Evolutionary conservation across 2,888 invertebrate genomes (phyloP).

Genomic region (Drepana falcataria): DNA sequence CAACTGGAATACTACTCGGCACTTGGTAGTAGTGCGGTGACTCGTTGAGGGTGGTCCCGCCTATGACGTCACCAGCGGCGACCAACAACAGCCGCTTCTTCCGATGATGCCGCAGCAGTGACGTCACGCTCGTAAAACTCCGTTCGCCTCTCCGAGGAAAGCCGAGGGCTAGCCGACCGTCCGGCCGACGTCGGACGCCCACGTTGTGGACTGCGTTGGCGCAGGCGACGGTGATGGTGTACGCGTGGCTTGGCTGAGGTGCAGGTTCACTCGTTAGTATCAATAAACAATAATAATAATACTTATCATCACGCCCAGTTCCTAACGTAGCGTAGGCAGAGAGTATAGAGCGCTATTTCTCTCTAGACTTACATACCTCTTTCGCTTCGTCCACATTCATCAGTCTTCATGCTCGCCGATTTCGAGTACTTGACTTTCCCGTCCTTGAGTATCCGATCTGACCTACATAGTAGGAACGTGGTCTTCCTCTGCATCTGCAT

Average conservation of each 20-base stretch:
- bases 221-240: conserved; percentile 77
- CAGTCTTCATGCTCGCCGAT: too few relatives aligned
- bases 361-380: too few relatives aligned
- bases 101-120: conserved; percentile 76
- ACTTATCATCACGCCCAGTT: too few relatives aligned
- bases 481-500: too few relatives aligned
- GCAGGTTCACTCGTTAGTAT: background rate
- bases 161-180: conserved; percentile 77
- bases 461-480: too few relatives aligned
- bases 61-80: conserved; percentile 66
- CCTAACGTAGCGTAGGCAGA: too few relatives aligned
- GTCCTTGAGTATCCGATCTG: too few relatives aligned
- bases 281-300: background rate
- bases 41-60: conserved; percentile 71
- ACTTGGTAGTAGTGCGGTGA: conserved; percentile 65
- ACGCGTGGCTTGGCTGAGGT: conserved; percentile 64
- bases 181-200: conserved; percentile 71
- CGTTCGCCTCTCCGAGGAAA: conserved; percentile 72
- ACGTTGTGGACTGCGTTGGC: conserved; percentile 76
- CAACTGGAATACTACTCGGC: conserved; percentile 55
- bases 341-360: too few relatives aligned
- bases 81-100: conserved; percentile 74
- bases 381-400: too few relatives aligned
- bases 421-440: too few relatives aligned
- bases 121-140: conserved; percentile 70